These are phyloP conservation scores for Phyllotreta cruciferae DNA, from an alignment of 2,888 invertebrate species.

Conservation along the genomic window DNA sequence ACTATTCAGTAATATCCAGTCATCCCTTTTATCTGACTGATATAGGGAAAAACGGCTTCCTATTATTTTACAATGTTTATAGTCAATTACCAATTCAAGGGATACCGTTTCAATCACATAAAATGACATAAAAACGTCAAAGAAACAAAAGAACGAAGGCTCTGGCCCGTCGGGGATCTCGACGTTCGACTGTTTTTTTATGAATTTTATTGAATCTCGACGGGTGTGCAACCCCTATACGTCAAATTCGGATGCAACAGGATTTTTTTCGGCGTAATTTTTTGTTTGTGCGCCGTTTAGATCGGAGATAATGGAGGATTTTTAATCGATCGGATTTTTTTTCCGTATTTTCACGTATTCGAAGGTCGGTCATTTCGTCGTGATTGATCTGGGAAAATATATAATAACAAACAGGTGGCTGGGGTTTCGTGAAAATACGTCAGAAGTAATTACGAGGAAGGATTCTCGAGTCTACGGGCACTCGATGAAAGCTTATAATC, in stretches of 20 bases:
- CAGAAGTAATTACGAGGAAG: no score
- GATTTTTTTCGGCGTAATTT: conserved; percentile 24
- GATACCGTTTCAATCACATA: conserved; percentile 48
- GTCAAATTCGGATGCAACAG: conserved; percentile 40
- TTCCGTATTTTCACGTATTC: background rate
- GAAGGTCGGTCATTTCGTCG: background rate
- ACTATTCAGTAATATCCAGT: conserved; percentile 8
- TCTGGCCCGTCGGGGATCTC: conserved; percentile 34
- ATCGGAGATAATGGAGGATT: conserved; percentile 9
- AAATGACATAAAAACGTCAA: conserved; percentile 50
- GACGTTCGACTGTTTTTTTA: conserved; percentile 41
- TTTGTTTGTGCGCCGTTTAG: conserved; percentile 23
- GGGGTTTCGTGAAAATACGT: no score
- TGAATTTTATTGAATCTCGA: conserved; percentile 38
- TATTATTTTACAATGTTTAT: conserved; percentile 43
- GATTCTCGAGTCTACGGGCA: no score
- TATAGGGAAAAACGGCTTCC: conserved; percentile 15
- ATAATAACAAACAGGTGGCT: conserved; percentile 7
- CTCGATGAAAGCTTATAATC: no score
- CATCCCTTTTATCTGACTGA: conserved; percentile 13
- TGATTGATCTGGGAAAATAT: conserved; percentile 12
- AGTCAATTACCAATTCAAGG: conserved; percentile 47
- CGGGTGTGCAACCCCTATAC: conserved; percentile 44
- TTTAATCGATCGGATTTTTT: conserved; percentile 16
- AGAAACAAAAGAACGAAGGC: conserved; percentile 42